Evolutionary conservation across 2,113 vertebrate genomes (phyloP), one percentile per base, ranked within the genome.

Genomic region (Heloderma charlesbogerti): DNA sequence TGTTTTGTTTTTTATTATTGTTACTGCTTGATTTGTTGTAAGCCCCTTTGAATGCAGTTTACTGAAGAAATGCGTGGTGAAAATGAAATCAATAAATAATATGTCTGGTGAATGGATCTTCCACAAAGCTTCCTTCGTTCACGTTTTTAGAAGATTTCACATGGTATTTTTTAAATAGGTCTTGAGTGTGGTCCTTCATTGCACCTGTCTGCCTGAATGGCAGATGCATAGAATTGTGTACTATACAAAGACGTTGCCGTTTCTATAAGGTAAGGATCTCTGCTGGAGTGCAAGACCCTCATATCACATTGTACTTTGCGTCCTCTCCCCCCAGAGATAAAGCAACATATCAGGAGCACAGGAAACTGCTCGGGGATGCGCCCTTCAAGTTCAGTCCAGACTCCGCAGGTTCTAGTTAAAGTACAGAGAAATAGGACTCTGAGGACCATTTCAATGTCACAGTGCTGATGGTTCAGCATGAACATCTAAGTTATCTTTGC

Each of bases 401-500:
- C 25, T 75, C 34, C 9, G 40, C 54, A 74, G n/a, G 10, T 13
- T 31, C 72, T 77, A 43, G 77, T 20, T 16, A 34, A 0, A 0
- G 10, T 15, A 22, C 31, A 10, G 6, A 69, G 80, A 84, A 66
- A 8, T 48, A 37, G 31, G 20, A 25, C 1, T 0, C 0, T 0
- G 1, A 31, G 7, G 25, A n/a, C 66, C 0, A 0, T 1, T 63
- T 6, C 22, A 0, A 13, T 57, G 40, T 91, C 3, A 78, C 88
- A 90, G 3, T 51, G 0, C 34, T n/a, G 0, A 5, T 45, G 1
- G 29, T 1, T 69, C 29, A 72, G 1, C n/a, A 34, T 3, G 12
- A 92, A 43, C 54, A 20, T 63, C 20, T 78, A 51, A 16, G 48
- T n/a, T n/a, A 82, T 48, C 87, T 88, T 91, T 74, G 51, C n/a